phyloP scores from a whole-genome alignment of 2,888 invertebrate species.

The Microctonus aethiopoides region DNA sequence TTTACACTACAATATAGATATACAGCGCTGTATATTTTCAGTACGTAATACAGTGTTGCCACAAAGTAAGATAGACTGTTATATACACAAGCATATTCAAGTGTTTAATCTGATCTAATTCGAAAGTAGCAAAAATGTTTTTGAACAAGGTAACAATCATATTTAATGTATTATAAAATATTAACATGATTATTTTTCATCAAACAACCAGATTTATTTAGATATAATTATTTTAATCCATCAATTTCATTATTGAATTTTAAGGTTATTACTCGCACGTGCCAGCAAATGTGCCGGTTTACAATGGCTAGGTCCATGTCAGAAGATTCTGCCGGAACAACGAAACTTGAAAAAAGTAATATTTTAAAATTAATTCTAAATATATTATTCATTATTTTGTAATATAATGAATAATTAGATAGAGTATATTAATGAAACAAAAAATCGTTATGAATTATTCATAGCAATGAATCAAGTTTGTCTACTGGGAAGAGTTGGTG shows the following conservation, averaged over 20 bases:
- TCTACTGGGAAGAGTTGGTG: slow-evolving; percentile 87
- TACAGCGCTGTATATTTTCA: no score
- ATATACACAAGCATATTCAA: no score
- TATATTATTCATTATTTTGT: not conserved
- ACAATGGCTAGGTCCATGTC: slow-evolving; percentile 39
- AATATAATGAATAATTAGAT: no score
- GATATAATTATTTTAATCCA: not conserved
- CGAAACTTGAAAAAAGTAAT: slow-evolving; percentile 54
- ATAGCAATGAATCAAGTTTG: slow-evolving; percentile 86
- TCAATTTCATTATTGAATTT: slow-evolving; percentile 18
- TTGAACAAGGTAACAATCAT: slow-evolving; percentile 39
- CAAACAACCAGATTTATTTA: not conserved
- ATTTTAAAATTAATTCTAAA: slow-evolving; percentile 13
- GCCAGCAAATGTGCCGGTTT: slow-evolving; percentile 39
- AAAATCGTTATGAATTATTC: no score
- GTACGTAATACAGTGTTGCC: no score
- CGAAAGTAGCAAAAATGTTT: slow-evolving; percentile 33
- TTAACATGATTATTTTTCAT: not conserved
- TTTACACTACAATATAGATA: no score
- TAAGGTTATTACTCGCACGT: slow-evolving; percentile 47
- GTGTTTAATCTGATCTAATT: slow-evolving; percentile 12
- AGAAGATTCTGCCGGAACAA: slow-evolving; percentile 26
- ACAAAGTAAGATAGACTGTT: no score
- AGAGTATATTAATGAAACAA: no score
- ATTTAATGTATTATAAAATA: not conserved